These are phyloP conservation scores for Eleutherodactylus coqui DNA, from an alignment of 2,797 vertebrate genomes.

Conservation along the genomic window DNA sequence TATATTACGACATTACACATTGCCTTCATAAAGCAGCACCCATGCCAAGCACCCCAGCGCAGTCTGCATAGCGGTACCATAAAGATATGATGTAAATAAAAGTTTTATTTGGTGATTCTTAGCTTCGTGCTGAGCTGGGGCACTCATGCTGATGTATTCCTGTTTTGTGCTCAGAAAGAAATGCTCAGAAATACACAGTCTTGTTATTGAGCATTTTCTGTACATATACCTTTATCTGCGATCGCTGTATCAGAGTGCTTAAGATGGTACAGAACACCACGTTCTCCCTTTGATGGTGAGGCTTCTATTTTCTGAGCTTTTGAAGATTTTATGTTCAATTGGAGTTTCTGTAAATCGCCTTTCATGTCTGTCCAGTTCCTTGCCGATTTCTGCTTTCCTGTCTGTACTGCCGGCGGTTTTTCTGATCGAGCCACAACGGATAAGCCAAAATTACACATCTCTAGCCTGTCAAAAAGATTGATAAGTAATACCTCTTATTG, in stretches of 20 bases:
- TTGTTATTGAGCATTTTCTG: neutral
- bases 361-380: slow-evolving; percentile 9
- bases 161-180: neutral
- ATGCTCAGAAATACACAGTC: neutral
- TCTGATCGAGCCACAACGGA: neutral
- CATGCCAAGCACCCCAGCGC: neutral
- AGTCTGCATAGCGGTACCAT: neutral
- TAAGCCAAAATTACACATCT: slow-evolving; percentile 24
- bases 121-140: neutral
- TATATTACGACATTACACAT: neutral
- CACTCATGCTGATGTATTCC: neutral
- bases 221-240: neutral
- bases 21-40: neutral
- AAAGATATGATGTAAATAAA: neutral
- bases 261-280: neutral
- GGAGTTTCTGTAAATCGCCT: slow-evolving; percentile 14
- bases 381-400: neutral
- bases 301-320: slow-evolving; percentile 40
- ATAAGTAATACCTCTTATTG: neutral
- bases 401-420: neutral
- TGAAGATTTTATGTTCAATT: slow-evolving; percentile 14
- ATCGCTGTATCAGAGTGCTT: neutral
- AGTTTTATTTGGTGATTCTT: neutral
- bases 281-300: slow-evolving; percentile 12
- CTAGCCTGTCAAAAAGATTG: slow-evolving; percentile 24